Conservation (phyloP, 2,888 invertebrate species). For the Agonopterix heracliana region DNA sequence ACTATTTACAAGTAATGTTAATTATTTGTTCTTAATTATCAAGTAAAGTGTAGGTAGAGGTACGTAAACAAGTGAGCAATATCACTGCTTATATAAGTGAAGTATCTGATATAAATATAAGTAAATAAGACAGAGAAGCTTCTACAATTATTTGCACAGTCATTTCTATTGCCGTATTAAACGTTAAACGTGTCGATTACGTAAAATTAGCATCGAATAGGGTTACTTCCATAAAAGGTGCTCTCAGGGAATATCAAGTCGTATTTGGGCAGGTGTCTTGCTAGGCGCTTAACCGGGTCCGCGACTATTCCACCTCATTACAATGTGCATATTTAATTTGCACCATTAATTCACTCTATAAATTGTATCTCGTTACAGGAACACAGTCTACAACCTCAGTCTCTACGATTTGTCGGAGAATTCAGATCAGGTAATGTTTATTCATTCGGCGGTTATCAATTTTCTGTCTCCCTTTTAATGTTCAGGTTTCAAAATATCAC, state of each 20-base stretch:
- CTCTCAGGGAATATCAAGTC: constrained; percentile 16
- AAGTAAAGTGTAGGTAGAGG: too few species aligned
- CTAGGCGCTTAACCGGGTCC: constrained; percentile 6
- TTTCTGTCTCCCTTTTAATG: neutral
- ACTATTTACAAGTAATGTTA: too few species aligned
- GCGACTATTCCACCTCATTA: constrained; percentile 13
- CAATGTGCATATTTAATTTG: constrained; percentile 22
- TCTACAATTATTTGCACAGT: constrained; percentile 2
- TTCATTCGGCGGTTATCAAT: constrained; percentile 10
- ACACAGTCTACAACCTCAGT: constrained; percentile 93
- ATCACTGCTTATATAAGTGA: too few species aligned
- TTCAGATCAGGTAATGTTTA: constrained; percentile 79
- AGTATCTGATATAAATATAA: too few species aligned
- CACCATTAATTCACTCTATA: constrained; percentile 9
- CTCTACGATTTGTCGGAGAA: constrained; percentile 88
- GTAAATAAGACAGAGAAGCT: neutral
- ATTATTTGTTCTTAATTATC: too few species aligned
- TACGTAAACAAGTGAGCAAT: too few species aligned
- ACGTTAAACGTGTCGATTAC: constrained; percentile 18
- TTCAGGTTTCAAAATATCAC: too few species aligned
- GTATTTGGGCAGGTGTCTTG: constrained; percentile 22
- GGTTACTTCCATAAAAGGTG: constrained; percentile 18
- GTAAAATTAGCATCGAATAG: constrained; percentile 21
- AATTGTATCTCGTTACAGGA: constrained; percentile 77
- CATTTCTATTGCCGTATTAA: constrained; percentile 12